Conservation (phyloP, 2,888 invertebrate genomes). For the Tachystola acroxantha region DNA sequence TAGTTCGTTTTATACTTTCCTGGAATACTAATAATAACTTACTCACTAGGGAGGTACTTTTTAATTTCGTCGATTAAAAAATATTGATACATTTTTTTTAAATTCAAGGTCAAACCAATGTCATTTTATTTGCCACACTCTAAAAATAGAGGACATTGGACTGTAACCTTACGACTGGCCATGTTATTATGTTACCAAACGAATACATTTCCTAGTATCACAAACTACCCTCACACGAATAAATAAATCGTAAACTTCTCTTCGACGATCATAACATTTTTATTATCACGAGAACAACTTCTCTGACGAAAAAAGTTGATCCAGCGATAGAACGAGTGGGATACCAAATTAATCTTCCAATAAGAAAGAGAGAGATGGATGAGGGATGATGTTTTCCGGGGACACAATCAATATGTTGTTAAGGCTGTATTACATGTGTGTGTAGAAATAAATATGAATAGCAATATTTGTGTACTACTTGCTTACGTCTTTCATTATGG, state of each 20-base stretch:
- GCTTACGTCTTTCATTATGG: too few relatives aligned
- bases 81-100: too few relatives aligned
- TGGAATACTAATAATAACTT: too few relatives aligned
- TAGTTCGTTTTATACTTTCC: too few relatives aligned
- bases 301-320: conserved; percentile 33
- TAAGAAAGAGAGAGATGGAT: conserved; percentile 9
- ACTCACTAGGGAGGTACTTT: too few relatives aligned
- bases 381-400: conserved; percentile 13
- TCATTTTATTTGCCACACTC: too few relatives aligned
- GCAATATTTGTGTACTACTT: not conserved
- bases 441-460: conserved; percentile 1
- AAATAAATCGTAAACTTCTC: conserved; percentile 65
- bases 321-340: conserved; percentile 19
- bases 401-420: conserved; percentile 29
- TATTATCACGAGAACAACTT: conserved; percentile 47
- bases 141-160: not conserved
- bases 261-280: conserved; percentile 63
- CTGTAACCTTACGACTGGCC: not conserved
- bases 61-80: too few relatives aligned
- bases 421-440: conserved; percentile 12
- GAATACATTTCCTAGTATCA: conserved; percentile 26
- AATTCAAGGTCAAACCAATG: too few relatives aligned
- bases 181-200: conserved; percentile 4
- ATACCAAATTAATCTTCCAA: not conserved
- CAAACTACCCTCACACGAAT: conserved; percentile 43